A percentile compares a stretch with the other conserved stretches of the same genome.
Conservation (phyloP, 2,113 vertebrate species). For the Aramus guarauna region DNA sequence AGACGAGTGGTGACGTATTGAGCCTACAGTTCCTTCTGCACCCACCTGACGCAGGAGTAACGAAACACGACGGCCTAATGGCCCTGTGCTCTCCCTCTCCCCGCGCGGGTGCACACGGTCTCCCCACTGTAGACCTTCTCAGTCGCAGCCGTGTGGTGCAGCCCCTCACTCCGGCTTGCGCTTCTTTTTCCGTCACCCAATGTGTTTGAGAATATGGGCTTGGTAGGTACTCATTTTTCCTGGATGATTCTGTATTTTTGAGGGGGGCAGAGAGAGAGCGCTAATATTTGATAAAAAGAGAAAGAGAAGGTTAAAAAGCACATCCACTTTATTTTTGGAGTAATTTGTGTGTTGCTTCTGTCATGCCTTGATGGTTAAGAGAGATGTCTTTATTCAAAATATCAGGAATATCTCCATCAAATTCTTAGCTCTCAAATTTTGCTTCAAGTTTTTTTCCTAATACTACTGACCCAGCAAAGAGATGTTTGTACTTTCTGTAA, state of each 20-base stretch:
- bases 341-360: not conserved
- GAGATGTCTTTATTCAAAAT: not conserved
- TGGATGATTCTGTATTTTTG: not conserved
- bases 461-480: not conserved
- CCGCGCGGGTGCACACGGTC: rapidly evolving
- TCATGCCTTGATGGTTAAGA: not conserved
- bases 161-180: not conserved
- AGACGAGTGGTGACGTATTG: not conserved
- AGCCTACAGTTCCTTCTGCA: not conserved
- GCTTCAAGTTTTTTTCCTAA: not conserved
- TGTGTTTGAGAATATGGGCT: not conserved
- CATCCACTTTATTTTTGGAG: not conserved
- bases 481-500: not conserved
- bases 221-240: not conserved
- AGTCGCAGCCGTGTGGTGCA: rapidly evolving
- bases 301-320: not conserved
- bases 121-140: not conserved
- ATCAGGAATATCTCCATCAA: not conserved
- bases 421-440: not conserved
- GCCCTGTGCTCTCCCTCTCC: not conserved
- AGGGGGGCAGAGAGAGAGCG: not conserved
- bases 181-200: not conserved
- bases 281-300: not conserved
- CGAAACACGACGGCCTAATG: not conserved
- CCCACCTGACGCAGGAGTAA: not conserved